Evolutionary conservation across 2,113 vertebrate genomes (phyloP).

Genomic region (Ictalurus punctatus): DNA sequence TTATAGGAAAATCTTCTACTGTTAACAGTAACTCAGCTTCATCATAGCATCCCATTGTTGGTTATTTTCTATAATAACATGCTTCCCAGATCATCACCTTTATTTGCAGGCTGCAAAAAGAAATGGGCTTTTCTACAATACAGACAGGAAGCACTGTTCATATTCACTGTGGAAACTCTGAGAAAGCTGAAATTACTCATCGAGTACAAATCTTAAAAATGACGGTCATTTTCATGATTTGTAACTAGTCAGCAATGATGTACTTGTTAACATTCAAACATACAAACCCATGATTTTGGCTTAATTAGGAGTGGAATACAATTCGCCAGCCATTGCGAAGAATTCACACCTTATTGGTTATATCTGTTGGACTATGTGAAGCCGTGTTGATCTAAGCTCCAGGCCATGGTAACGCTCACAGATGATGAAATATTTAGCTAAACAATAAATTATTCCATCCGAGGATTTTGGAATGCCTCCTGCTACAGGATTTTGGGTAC

Average conservation of each 20-base stretch:
- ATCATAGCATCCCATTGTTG: too few relatives aligned
- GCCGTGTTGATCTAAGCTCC: constrained; percentile 2
- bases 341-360: background rate
- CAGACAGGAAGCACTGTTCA: background rate
- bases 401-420: background rate
- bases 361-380: background rate
- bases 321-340: background rate
- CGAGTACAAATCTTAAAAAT: background rate
- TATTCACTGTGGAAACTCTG: background rate
- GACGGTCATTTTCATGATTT: background rate
- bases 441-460: constrained; percentile 3
- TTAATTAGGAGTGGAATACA: background rate
- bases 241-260: background rate
- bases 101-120: too few relatives aligned
- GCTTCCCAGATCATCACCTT: too few relatives aligned
- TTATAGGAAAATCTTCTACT: too few relatives aligned
- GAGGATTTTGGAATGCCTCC: background rate
- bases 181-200: background rate
- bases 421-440: background rate
- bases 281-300: background rate
- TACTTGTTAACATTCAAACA: background rate
- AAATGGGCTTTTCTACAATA: background rate
- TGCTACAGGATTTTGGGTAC: background rate
- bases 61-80: too few relatives aligned
- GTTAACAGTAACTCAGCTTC: too few relatives aligned